A percentile compares a stretch with the other conserved stretches of the same genome.
Evolutionary conservation across 2,888 invertebrate species (phyloP).

Genomic region (Lepetodrilus schrolli): DNA sequence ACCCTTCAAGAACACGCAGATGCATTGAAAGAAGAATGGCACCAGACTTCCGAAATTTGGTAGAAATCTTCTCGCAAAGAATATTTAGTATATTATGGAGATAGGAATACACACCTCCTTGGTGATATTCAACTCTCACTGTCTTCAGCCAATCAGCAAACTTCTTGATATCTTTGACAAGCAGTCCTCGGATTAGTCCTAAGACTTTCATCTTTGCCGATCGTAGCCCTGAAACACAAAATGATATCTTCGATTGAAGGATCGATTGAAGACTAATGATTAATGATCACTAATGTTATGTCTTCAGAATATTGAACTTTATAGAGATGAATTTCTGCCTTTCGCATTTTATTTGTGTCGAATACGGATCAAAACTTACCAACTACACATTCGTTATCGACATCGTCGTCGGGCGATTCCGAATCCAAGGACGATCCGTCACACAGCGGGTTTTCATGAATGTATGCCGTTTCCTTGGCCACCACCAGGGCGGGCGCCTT

Average conservation of each 20-base stretch:
- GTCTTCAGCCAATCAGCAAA: constrained; percentile 69
- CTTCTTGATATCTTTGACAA: constrained; percentile 63
- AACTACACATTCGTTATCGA: constrained; percentile 31
- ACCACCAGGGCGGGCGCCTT: background rate
- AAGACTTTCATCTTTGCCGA: constrained; percentile 65
- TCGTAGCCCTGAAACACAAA: constrained; percentile 48
- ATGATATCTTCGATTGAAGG: no score
- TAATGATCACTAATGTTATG: no score
- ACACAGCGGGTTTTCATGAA: constrained; percentile 31
- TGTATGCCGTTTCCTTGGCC: background rate
- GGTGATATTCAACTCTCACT: constrained; percentile 61
- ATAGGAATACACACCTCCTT: constrained; percentile 63
- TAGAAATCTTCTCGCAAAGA: no score
- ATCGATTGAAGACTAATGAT: no score
- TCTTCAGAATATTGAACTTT: no score
- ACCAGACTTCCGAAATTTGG: no score
- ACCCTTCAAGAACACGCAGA: no score
- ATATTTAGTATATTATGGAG: no score
- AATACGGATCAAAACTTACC: no score
- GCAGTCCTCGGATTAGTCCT: constrained; percentile 59
- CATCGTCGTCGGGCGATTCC: constrained; percentile 31
- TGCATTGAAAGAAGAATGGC: no score
- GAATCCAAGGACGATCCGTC: constrained; percentile 37
- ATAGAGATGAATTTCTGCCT: no score
- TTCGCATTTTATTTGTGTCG: no score